Conservation (phyloP, 2,113 vertebrate species). For the Platanista minor region DNA sequence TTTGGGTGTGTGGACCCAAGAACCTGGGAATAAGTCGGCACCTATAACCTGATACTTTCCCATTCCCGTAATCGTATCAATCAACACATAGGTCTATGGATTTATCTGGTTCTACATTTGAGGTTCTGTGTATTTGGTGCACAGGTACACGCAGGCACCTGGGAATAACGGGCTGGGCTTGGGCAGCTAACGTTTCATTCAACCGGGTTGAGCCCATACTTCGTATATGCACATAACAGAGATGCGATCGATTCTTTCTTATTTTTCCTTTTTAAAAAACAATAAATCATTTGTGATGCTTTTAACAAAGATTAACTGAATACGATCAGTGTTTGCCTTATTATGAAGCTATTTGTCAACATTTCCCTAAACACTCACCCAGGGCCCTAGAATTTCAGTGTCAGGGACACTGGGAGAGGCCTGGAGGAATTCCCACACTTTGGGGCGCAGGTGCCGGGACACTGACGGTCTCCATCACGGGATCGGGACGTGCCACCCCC, state of each 20-base stretch:
- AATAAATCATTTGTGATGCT: conserved; percentile 69
- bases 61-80: rapidly evolving
- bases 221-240: not conserved
- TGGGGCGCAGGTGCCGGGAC: rapidly evolving
- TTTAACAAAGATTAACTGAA: conserved; percentile 52
- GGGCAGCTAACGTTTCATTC: rapidly evolving
- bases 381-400: rapidly evolving
- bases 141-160: rapidly evolving
- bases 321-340: not conserved
- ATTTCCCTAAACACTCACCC: rapidly evolving
- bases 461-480: rapidly evolving
- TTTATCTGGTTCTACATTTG: rapidly evolving
- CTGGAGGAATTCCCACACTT: rapidly evolving
- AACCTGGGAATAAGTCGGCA: not conserved
- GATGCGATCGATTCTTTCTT: not conserved
- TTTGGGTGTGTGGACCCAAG: not conserved
- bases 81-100: rapidly evolving
- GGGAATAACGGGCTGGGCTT: not conserved
- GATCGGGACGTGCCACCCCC: not conserved
- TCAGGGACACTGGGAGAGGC: rapidly evolving
- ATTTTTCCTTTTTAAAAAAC: conserved; percentile 61
- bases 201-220: rapidly evolving
- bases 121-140: rapidly evolving
- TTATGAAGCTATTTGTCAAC: rapidly evolving
- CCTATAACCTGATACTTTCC: rapidly evolving